Evolutionary conservation across 2,888 invertebrate species (phyloP), one percentile per base, ranked within the genome.

Genomic region (Yponomeuta plumbellus): DNA sequence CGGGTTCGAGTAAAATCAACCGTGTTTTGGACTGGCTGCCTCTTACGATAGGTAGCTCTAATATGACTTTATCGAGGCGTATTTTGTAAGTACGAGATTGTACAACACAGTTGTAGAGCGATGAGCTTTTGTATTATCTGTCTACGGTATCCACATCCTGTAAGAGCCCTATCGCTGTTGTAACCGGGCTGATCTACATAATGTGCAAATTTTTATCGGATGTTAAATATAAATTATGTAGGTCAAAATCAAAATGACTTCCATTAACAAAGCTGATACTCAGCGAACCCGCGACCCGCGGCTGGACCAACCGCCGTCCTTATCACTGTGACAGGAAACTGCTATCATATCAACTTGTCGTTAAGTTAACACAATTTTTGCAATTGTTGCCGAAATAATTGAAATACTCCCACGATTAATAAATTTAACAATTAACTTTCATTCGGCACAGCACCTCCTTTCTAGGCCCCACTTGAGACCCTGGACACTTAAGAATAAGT

Each of bases 161-260:
- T 44, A 44, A 44, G 44, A 13, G 13, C 13, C 44, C 11, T 52
- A 52, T 52, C 44, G 44, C 44, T 17, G 17, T 52, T 52, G 44
- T 52, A 17, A 52, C 44, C 17, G 8, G 17, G 44, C 44, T 52
- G 44, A 52, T 52, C 44, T 52, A 52, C 44, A 52, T 34, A 52
- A 17, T 52, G 44, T 52, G 44, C 44, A 52, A 52, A 52, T 52
- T 52, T 52, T 52, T 52, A 52, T 52, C 44, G 44, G 44, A 52
- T 17, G 59, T 66, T 20, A 34, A 34, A 34, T 34, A 68, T 66
- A 64, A 21, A 61, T 26, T 22, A 89, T 85, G 78, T 88, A 76
- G 91, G 90, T 90, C 89, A 91, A 90, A 91, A 91, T 86, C 89
- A 88, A 90, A 91, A 90, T 86, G 88, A 80, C 82, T 74, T 81